These are phyloP conservation scores for Daktulosphaira vitifoliae DNA, from an alignment of 1,140 invertebrate genomes.

Conservation along the genomic window DNA sequence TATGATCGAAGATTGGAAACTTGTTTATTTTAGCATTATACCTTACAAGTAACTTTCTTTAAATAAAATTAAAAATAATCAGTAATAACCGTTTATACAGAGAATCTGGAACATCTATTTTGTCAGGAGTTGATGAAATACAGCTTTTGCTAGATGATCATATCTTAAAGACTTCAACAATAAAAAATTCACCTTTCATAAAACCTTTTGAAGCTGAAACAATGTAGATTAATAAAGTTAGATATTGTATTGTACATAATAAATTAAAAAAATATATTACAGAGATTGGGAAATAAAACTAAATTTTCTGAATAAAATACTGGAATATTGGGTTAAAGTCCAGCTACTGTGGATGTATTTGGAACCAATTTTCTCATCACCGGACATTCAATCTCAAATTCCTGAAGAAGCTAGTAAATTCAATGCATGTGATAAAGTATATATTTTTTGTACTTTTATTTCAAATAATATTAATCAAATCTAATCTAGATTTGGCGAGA, in stretches of 20 bases:
- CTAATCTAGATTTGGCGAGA: conserved; percentile 73
- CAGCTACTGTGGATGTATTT: conserved; percentile 95
- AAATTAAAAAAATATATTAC: neutral
- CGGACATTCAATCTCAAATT: conserved; percentile 94
- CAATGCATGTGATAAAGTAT: conserved; percentile 78
- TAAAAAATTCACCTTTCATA: conserved; percentile 94
- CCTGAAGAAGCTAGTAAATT: conserved; percentile 78
- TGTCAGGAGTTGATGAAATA: conserved; percentile 88
- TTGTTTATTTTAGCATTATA: conserved; percentile 70
- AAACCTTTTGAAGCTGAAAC: conserved; percentile 71
- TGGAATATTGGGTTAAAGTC: conserved; percentile 95
- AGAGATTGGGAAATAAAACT: conserved; percentile 73
- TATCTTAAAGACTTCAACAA: conserved; percentile 92
- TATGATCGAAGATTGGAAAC: conserved; percentile 89
- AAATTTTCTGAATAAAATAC: conserved; percentile 72
- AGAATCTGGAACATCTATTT: conserved; percentile 84
- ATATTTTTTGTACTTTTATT: neutral
- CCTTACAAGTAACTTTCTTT: conserved; percentile 49
- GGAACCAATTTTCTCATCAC: conserved; percentile 94
- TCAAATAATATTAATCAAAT: neutral
- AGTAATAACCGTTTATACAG: conserved; percentile 44
- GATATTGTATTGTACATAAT: neutral
- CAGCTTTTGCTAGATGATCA: conserved; percentile 93
- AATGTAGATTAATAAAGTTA: neutral
- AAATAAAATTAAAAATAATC: no score